phyloP scores from a whole-genome alignment of 1,140 invertebrate species.

The Venturia canescens region DNA sequence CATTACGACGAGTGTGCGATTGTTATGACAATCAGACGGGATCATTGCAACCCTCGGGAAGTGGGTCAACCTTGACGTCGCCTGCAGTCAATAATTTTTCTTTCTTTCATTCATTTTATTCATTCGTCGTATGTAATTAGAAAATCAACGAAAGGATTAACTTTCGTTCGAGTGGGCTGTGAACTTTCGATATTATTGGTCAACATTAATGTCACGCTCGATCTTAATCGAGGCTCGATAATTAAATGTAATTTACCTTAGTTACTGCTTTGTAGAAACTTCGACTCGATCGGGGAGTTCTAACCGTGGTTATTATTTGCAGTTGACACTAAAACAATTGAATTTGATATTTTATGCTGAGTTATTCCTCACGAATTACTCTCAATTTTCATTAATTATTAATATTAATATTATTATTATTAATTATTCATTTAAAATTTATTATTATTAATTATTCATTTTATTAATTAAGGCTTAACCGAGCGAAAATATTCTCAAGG shows the following conservation, averaged over 20 bases:
- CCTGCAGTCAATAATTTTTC: neutral
- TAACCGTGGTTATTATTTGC: too few relatives aligned
- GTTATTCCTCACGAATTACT: too few relatives aligned
- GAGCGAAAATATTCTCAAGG: too few relatives aligned
- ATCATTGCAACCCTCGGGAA: neutral
- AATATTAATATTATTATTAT: too few relatives aligned
- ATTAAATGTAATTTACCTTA: neutral
- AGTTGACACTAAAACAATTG: too few relatives aligned
- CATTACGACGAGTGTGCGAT: neutral
- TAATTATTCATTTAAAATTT: too few relatives aligned
- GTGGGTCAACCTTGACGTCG: neutral
- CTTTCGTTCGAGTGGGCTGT: neutral
- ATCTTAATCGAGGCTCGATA: neutral
- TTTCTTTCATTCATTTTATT: neutral
- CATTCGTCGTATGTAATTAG: neutral
- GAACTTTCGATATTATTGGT: neutral
- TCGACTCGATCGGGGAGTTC: neutral
- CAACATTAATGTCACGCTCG: neutral
- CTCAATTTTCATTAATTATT: too few relatives aligned
- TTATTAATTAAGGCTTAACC: too few relatives aligned
- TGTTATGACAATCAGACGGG: neutral
- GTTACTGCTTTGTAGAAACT: neutral
- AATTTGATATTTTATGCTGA: too few relatives aligned
- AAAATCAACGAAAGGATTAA: slow-evolving; percentile 1
- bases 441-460: too few relatives aligned